Percentiles rank a stretch among this genome's conserved stretches.
phyloP scores from a whole-genome alignment of 2,113 vertebrate genomes.

The Scophthalmus maximus region DNA sequence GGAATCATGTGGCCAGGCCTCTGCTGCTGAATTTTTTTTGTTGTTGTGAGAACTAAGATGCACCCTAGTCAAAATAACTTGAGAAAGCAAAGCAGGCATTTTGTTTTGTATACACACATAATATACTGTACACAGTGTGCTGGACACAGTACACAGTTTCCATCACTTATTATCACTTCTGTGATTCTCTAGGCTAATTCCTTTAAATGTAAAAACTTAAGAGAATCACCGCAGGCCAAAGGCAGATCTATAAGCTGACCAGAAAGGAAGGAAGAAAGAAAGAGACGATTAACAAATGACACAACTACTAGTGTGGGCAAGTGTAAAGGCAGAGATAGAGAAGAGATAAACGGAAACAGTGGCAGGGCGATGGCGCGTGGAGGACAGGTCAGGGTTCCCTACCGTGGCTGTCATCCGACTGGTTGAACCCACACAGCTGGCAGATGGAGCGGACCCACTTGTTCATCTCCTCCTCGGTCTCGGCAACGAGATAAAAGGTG shows the following conservation, averaged over 20 bases:
- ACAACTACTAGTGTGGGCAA: neutral
- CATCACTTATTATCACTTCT: too few relatives aligned
- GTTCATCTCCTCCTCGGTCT: slow-evolving; percentile 98
- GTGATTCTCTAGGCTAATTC: too few relatives aligned
- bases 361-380: neutral
- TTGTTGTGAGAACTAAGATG: slow-evolving; percentile 27
- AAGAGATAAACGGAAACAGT: neutral
- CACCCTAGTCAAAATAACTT: slow-evolving; percentile 9
- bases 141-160: too few relatives aligned
- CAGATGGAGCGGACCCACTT: slow-evolving; percentile 99
- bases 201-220: too few relatives aligned
- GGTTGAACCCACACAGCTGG: slow-evolving; percentile 99
- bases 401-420: slow-evolving; percentile 94
- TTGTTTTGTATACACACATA: neutral
- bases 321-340: neutral
- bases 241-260: too few relatives aligned
- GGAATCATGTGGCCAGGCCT: slow-evolving; percentile 25
- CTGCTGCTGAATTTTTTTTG: slow-evolving; percentile 11
- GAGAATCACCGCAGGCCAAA: too few relatives aligned
- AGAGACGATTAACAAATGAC: too few relatives aligned
- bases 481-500: slow-evolving; percentile 97
- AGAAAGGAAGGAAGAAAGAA: too few relatives aligned
- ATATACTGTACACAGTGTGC: too few relatives aligned
- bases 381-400: slow-evolving; percentile 42
- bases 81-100: neutral